A percentile compares a stretch with the other conserved stretches of the same genome.
phyloP scores from a whole-genome alignment of 53 echinoderm and acorn worm species.

The Temnopleurus reevesii region DNA sequence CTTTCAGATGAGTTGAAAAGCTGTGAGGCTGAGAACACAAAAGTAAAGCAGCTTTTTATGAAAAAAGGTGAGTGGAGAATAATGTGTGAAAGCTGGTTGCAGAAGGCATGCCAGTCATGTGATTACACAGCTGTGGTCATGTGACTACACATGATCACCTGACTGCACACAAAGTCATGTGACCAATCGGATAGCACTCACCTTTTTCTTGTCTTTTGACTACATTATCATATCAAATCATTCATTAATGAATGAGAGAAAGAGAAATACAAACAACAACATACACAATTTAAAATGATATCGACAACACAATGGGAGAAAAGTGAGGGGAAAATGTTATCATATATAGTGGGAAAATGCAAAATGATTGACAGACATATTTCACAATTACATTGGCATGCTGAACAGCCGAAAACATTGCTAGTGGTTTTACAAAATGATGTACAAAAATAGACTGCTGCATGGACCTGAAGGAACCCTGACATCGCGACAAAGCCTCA shows the following conservation, averaged over 20 bases:
- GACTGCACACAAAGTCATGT: background rate
- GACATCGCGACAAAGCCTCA: too few species aligned
- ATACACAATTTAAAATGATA: background rate
- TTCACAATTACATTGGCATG: background rate
- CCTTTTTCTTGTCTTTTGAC: slow-evolving; percentile 65
- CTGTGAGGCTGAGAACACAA: background rate
- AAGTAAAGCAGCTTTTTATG: background rate
- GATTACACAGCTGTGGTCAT: background rate
- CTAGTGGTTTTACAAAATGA: too few species aligned
- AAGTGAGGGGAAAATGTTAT: background rate
- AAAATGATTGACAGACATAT: background rate
- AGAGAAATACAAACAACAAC: slow-evolving; percentile 25
- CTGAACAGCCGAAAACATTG: too few species aligned
- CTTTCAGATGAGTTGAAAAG: background rate
- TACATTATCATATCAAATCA: slow-evolving; percentile 41
- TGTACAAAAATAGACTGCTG: too few species aligned
- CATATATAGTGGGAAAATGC: background rate
- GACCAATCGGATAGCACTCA: slow-evolving; percentile 20
- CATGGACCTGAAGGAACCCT: too few species aligned
- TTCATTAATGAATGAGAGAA: background rate
- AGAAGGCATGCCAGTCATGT: background rate
- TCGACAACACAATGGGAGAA: background rate
- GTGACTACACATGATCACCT: background rate
- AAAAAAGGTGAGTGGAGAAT: background rate
- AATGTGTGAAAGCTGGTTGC: background rate